Evolutionary conservation across 37 sponge, comb jelly and placozoan genomes (phyloP), one percentile per base, ranked within the genome.

Genomic region (Lycopodina hypogea): DNA sequence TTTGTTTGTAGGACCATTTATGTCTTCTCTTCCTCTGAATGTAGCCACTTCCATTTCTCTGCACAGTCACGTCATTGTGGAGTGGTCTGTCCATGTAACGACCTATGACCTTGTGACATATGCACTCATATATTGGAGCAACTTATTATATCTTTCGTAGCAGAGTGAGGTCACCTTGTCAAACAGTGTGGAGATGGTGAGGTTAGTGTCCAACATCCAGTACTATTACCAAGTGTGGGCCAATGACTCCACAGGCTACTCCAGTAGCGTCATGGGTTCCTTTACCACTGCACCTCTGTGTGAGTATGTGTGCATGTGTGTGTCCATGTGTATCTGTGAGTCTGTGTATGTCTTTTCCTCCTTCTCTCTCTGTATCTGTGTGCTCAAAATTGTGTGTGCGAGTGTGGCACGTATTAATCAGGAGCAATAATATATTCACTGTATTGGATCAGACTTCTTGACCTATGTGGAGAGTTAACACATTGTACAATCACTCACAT

Each of bases 41-140:
- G 34, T 65, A 17, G 7, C 66, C 66, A 33, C 42, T 37, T 83
- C 88, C 17, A 11, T 23, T 22, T 3, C 71, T 14, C 19, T 23
- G 18, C 60, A 77, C 23, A 28, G 57, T 28, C 62, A 37, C 37
- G 73, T 67, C 42, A 87, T 55, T 29, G 71, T 87, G n/a, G 52
- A 52, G 48, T 87, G 83, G 83, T 76, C 42, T 17, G 72, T 87
- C 0, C 19, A 62, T 50, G 15, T 19, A 1, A 21, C 81, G 2
- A 50, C 78, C 32, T 87, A 87, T 63, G 81, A 81, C 61, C 78
- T 42, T 45, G 88, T 82, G 83, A 82, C 56, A 28, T 87, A 87
- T 56, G n/a, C 34, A 0, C 58, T 87, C 29, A 19, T 50, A 3
- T 87, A 81, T 81, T 59, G 82, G 36, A 30, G 32, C 8, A 28